Evolutionary conservation across 2,888 invertebrate genomes (phyloP).

Genomic region (Andrena bicolor): DNA sequence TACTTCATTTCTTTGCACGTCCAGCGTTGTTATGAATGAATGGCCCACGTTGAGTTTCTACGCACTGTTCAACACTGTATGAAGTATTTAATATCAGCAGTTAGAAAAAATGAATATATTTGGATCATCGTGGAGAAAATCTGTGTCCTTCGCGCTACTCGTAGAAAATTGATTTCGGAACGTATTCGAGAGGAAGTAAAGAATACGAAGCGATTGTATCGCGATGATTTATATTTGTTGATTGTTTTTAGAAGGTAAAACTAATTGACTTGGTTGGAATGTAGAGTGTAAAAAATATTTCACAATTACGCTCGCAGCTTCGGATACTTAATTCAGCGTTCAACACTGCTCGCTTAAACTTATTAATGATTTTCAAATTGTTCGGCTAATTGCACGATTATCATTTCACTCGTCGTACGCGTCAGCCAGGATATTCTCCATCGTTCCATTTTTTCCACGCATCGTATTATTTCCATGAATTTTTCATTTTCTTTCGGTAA

Average conservation of each 20-base stretch:
- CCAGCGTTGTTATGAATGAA: conserved; percentile 14
- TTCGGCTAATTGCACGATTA: conserved; percentile 26
- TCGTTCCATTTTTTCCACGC: not conserved
- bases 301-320: not conserved
- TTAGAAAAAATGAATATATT: not conserved
- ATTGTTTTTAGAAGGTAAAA: not conserved
- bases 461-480: conserved; percentile 6
- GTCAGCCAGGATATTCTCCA: not conserved
- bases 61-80: not conserved
- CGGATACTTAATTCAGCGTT: not conserved
- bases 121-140: not conserved
- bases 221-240: not conserved
- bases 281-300: not conserved
- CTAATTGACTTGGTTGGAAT: not conserved
- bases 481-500: conserved; percentile 6
- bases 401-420: conserved; percentile 18
- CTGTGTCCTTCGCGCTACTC: not conserved
- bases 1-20: conserved; percentile 15
- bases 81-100: not conserved
- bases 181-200: not conserved
- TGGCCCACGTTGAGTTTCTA: not conserved
- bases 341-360: not conserved
- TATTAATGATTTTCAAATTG: conserved; percentile 19
- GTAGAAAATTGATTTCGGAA: not conserved
- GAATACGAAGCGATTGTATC: not conserved